Percentiles rank a stretch among this genome's conserved stretches.
phyloP scores from a whole-genome alignment of 2,888 invertebrate species.

The Cataglyphis altisquamis region DNA sequence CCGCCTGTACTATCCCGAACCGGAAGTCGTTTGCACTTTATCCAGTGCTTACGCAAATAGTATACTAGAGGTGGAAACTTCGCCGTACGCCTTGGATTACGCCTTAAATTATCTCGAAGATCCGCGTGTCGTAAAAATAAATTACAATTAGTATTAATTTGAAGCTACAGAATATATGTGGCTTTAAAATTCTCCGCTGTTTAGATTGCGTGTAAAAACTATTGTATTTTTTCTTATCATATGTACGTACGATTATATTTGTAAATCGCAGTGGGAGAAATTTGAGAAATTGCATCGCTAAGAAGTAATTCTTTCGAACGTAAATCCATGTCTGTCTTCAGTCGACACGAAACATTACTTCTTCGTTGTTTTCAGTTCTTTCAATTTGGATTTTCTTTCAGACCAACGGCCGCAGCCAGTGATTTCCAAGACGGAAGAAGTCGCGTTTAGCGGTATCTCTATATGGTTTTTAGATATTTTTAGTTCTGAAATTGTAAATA shows the following conservation, averaged over 20 bases:
- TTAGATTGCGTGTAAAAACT: background rate
- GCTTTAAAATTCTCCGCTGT: background rate
- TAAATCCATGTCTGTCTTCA: background rate
- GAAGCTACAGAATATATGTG: background rate
- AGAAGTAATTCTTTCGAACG: conserved; percentile 1
- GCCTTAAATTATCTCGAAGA: conserved; percentile 19
- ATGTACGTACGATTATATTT: background rate
- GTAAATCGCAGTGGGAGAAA: background rate
- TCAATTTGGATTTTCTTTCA: conserved; percentile 47
- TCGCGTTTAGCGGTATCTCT: background rate
- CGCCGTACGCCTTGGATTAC: background rate
- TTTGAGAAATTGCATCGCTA: conserved; percentile 4
- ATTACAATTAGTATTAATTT: conserved; percentile 42
- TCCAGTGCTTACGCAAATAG: conserved; percentile 27
- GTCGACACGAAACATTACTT: conserved; percentile 4
- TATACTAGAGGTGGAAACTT: conserved; percentile 27
- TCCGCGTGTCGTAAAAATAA: conserved; percentile 15
- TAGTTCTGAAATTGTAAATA: conserved; percentile 33
- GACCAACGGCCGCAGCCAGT: conserved; percentile 26
- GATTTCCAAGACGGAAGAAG: conserved; percentile 25
- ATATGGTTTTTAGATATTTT: conserved; percentile 20
- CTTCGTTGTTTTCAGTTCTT: conserved; percentile 40
- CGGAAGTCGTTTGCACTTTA: conserved; percentile 12
- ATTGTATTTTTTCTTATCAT: background rate
- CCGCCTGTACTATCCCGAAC: background rate